Evolutionary conservation across 1,140 invertebrate species (phyloP).

Genomic region (Heliconius hewitsoni): DNA sequence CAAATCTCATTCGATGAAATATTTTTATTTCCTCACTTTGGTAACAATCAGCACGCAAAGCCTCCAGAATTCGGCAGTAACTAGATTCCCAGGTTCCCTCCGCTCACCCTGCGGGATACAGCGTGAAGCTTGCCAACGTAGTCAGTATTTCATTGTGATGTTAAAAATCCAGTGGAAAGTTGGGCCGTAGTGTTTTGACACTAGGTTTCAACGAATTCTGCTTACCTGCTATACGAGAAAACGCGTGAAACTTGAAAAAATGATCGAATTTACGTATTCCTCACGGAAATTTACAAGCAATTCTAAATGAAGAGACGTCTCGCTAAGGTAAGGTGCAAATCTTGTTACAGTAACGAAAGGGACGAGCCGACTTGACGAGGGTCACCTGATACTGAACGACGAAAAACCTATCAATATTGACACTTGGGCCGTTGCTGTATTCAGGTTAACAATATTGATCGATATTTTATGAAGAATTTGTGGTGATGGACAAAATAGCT

Average conservation of each 20-base stretch:
- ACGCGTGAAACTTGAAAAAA: background rate
- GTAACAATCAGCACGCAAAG: too few species aligned
- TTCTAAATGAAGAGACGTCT: background rate
- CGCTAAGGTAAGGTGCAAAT: background rate
- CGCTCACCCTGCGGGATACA: background rate
- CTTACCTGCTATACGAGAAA: background rate
- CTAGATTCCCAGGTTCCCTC: background rate
- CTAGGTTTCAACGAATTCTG: background rate
- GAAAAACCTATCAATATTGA: background rate
- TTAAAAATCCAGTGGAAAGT: background rate
- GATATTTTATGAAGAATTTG: too few species aligned
- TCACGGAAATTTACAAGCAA: background rate
- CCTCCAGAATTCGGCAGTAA: background rate
- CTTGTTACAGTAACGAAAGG: background rate
- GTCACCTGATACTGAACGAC: background rate
- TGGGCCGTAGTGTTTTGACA: background rate
- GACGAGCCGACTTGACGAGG: slow-evolving; percentile 5
- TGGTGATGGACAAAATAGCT: too few species aligned
- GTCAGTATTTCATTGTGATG: too few species aligned
- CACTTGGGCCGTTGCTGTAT: background rate
- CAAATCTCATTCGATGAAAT: too few species aligned
- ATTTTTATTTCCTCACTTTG: too few species aligned
- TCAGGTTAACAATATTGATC: too few species aligned
- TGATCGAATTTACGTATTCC: background rate
- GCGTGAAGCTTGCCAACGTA: background rate